A percentile compares a stretch with the other conserved stretches of the same genome.
Evolutionary conservation across 2,113 vertebrate genomes (phyloP).

Genomic region (Epinephelus moara): DNA sequence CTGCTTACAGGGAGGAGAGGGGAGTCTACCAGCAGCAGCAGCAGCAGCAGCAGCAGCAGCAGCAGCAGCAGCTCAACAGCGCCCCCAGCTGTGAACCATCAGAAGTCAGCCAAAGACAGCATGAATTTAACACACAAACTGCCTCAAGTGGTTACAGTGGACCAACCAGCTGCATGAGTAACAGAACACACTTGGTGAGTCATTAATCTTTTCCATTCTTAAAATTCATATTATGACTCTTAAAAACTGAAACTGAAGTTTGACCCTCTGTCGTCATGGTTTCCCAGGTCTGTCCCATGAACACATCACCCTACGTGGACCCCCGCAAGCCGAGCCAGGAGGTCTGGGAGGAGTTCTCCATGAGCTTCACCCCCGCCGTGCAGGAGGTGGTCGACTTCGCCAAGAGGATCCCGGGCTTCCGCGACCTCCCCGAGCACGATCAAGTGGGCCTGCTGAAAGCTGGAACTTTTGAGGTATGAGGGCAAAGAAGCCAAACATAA

Average conservation of each 20-base stretch:
- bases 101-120: constrained; percentile 77
- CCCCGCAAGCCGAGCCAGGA: constrained; percentile 93
- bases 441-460: constrained; percentile 97
- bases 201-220: background rate
- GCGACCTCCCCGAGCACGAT: constrained; percentile 94
- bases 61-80: constrained; percentile 68
- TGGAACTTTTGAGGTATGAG: constrained; percentile 96
- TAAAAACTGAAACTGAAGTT: background rate
- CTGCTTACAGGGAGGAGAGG: constrained; percentile 86
- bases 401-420: constrained; percentile 95
- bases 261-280: background rate
- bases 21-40: constrained; percentile 76
- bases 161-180: constrained; percentile 79
- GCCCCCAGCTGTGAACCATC: constrained; percentile 80
- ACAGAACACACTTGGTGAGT: constrained; percentile 93
- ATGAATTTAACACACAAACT: constrained; percentile 29
- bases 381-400: constrained; percentile 98
- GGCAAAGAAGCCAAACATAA: background rate
- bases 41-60: constrained; percentile 34
- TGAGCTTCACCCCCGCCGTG: constrained; percentile 97
- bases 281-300: constrained; percentile 94
- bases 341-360: constrained; percentile 98
- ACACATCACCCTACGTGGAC: constrained; percentile 92
- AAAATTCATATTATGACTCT: accelerated
- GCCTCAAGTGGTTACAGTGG: constrained; percentile 45